phyloP scores from a whole-genome alignment of 2,797 vertebrate species.

The Enteromius mattozi region DNA sequence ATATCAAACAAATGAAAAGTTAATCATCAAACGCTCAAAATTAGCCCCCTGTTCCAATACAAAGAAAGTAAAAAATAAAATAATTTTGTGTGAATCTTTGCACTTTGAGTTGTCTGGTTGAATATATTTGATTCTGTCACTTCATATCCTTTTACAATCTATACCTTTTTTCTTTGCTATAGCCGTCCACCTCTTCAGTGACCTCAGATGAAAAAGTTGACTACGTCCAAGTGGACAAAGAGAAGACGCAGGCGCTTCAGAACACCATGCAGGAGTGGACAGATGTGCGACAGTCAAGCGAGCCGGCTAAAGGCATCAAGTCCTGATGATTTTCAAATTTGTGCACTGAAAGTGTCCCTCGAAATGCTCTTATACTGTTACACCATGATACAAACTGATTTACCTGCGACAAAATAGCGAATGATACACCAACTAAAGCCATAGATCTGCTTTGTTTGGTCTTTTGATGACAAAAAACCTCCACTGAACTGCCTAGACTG shows the following conservation, averaged over 20 bases:
- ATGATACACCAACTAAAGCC: conserved; percentile 52
- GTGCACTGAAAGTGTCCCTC: conserved; percentile 43
- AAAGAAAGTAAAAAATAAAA: background rate
- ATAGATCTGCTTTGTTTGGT: conserved; percentile 38
- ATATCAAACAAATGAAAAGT: background rate
- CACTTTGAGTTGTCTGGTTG: background rate
- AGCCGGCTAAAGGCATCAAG: conserved; percentile 89
- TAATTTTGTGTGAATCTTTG: background rate
- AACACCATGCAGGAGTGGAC: conserved; percentile 99
- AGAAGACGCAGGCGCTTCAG: conserved; percentile 96
- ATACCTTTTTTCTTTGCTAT: conserved; percentile 25
- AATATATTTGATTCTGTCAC: background rate
- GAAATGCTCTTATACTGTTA: conserved; percentile 35
- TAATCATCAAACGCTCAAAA: background rate
- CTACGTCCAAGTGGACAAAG: conserved; percentile 98
- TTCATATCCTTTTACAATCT: background rate
- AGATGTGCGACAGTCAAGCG: conserved; percentile 94
- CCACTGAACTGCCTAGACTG: conserved; percentile 44
- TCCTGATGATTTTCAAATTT: conserved; percentile 72
- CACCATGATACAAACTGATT: conserved; percentile 13
- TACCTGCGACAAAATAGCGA: conserved; percentile 24
- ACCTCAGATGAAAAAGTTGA: conserved; percentile 98
- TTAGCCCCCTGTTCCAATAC: background rate
- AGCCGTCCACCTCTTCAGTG: conserved; percentile 96
- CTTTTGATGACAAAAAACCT: conserved; percentile 42